phyloP scores from a whole-genome alignment of 2,113 vertebrate species.

The Megalops atlanticus region DNA sequence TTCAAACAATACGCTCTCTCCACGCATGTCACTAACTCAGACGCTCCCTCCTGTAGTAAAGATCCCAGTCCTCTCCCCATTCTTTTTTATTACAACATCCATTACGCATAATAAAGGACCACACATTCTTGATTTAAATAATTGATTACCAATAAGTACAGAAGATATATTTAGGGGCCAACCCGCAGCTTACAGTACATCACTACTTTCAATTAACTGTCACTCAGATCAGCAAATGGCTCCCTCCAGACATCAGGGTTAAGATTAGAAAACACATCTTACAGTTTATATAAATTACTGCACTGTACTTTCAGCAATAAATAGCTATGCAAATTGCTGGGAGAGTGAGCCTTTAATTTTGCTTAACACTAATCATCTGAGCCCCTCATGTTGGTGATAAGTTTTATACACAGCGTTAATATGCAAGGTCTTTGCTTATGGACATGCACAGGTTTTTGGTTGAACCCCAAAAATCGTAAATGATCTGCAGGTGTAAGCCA shows the following conservation, averaged over 20 bases:
- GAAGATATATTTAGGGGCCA: constrained; percentile 23
- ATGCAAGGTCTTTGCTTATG: neutral
- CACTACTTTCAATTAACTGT: constrained; percentile 30
- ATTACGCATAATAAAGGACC: constrained; percentile 13
- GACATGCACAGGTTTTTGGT: neutral
- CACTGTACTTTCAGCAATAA: constrained; percentile 16
- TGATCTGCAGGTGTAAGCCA: no score
- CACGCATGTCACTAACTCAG: neutral
- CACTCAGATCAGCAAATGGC: constrained; percentile 25
- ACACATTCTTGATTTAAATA: constrained; percentile 23
- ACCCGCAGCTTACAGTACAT: constrained; percentile 5
- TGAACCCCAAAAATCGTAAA: neutral
- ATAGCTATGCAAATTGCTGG: constrained; percentile 1
- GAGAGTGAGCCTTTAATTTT: neutral
- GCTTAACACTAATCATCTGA: neutral
- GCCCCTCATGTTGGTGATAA: neutral
- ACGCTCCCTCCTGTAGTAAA: neutral
- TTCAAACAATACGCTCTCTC: neutral
- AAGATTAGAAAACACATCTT: constrained; percentile 5
- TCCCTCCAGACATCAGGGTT: constrained; percentile 2
- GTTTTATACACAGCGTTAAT: neutral
- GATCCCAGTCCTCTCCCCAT: constrained; percentile 7
- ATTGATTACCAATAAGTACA: constrained; percentile 30
- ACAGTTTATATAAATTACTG: constrained; percentile 23
- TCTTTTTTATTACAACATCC: constrained; percentile 19